Evolutionary conservation across 2,113 vertebrate genomes (phyloP), one percentile per base, ranked within the genome.

Genomic region (Urocitellus parryii): DNA sequence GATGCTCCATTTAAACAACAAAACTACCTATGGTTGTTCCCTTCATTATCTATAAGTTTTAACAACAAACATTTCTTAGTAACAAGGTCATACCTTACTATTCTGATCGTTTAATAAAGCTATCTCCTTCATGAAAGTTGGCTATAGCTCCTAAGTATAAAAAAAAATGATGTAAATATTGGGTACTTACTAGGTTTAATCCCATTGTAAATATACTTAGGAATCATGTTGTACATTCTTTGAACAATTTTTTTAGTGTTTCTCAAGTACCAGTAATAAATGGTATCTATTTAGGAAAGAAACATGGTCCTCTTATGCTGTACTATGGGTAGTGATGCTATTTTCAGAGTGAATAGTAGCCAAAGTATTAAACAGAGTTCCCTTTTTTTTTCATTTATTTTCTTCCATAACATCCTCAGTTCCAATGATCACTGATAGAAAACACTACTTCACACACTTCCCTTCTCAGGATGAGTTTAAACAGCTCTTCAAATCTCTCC

Each of bases 391-490:
- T 76, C 61, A 45, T 91, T 83, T 83, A 4, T 84, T 95, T 82
- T 88, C 65, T 65, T 78, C n/a, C 16, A 11, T 56, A 88, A 82
- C 37, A 82, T 45, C 58, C 73, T 73, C 13, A 27, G 32, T 87
- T 86, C 53, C 61, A 70, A 89, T 74, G 39, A 88, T 77, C 48
- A 85, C 34, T 72, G 56, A 87, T 2, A 82, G 73, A 67, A 77
- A 86, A 86, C 2, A 8, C 7, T 63, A 74, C 63, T 53, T 85
- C 48, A 25, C 32, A 56, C 8, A 63, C 3, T 79, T 91, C n/a
- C 10, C 29, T 95, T 76, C 85, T 78, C 84, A 87, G 58, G 48
- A 92, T 58, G 42, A 63, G 48, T 63, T 96, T 37, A 86, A 88
- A 81, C 3, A 86, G 79, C 68, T 85, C 70, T 88, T 95, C 39